These are phyloP conservation scores for Crambe crambe DNA, from an alignment of 37 sponge, comb jelly and placozoan genomes.

Conservation along the genomic window DNA sequence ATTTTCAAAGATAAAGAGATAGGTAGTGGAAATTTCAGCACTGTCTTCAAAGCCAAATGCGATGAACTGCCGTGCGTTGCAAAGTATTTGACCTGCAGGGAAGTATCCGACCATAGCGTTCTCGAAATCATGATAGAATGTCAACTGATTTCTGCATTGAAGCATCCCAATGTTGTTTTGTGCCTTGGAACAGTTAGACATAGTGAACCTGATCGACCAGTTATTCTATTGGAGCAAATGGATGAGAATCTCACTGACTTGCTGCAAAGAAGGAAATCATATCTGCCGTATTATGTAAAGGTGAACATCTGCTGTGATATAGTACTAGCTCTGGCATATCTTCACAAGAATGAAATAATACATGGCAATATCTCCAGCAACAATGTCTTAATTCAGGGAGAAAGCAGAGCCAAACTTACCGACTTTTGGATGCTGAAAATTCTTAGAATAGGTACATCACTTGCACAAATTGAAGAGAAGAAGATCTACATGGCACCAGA, in stretches of 20 bases:
- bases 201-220: not conserved
- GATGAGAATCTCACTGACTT: slow-evolving; percentile 35
- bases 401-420: slow-evolving; percentile 32
- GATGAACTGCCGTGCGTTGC: slow-evolving; percentile 9
- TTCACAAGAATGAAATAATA: slow-evolving; percentile 30
- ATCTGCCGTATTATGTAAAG: slow-evolving; percentile 10
- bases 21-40: not conserved
- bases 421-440: slow-evolving; percentile 44
- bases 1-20: not conserved
- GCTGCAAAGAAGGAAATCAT: slow-evolving; percentile 7
- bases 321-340: slow-evolving; percentile 20
- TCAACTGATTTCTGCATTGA: not conserved
- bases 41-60: slow-evolving; percentile 2
- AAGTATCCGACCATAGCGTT: not conserved
- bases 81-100: not conserved
- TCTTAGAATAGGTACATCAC: not conserved
- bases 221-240: slow-evolving; percentile 50
- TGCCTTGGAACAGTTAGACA: slow-evolving; percentile 5
- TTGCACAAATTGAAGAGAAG: slow-evolving; percentile 10
- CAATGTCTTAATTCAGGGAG: slow-evolving; percentile 34
- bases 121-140: not conserved
- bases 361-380: slow-evolving; percentile 52
- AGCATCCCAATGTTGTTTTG: slow-evolving; percentile 11
- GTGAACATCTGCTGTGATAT: slow-evolving; percentile 44
- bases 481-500: slow-evolving; percentile 43